Evolutionary conservation across 2,888 invertebrate genomes (phyloP).

Genomic region (Limnephilus auricula): DNA sequence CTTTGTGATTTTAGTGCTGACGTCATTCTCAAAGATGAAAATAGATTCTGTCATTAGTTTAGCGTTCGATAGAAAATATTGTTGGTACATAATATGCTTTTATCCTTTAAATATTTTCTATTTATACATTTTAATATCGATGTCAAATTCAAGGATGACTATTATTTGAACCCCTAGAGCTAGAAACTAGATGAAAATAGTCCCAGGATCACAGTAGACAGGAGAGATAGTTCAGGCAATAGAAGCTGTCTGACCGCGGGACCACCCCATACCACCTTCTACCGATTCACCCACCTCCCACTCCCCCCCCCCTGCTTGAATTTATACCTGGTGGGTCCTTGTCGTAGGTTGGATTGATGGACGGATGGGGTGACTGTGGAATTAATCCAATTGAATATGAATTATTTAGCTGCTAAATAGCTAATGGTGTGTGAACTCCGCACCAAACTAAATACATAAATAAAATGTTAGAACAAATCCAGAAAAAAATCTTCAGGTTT

Average conservation of each 20-base stretch:
- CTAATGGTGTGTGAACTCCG: too few species aligned
- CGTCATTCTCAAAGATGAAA: too few species aligned
- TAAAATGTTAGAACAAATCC: too few species aligned
- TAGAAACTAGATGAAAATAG: neutral
- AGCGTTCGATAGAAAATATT: too few species aligned
- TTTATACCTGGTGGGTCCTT: neutral
- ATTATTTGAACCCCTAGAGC: neutral
- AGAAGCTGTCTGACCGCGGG: slow-evolving; percentile 10
- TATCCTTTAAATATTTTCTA: neutral
- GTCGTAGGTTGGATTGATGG: neutral
- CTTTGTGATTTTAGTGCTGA: too few species aligned
- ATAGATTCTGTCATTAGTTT: too few species aligned
- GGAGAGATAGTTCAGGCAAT: slow-evolving; percentile 7
- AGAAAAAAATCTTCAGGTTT: too few species aligned
- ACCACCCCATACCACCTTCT: neutral
- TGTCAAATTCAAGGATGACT: neutral
- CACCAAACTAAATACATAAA: too few species aligned
- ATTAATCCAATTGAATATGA: neutral
- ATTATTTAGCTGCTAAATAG: neutral
- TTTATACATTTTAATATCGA: neutral
- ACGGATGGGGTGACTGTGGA: neutral
- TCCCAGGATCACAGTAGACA: neutral
- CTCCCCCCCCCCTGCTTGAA: neutral
- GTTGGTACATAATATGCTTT: too few species aligned
- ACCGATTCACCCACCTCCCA: neutral